These are phyloP conservation scores for Cuniculus paca DNA, from an alignment of 2,797 vertebrate genomes.

Conservation along the genomic window DNA sequence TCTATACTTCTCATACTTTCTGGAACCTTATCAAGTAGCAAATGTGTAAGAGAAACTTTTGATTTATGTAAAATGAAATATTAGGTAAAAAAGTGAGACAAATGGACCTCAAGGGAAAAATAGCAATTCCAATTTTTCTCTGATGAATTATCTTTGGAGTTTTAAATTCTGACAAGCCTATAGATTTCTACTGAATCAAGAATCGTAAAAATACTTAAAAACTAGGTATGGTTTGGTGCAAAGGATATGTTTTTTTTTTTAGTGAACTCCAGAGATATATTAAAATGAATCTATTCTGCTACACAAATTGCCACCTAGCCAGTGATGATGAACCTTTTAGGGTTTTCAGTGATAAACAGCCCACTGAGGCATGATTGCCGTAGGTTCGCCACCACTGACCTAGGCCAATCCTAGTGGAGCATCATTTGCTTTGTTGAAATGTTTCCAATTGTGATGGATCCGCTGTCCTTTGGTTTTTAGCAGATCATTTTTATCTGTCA, in stretches of 20 bases:
- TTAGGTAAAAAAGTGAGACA: background rate
- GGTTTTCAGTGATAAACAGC: background rate
- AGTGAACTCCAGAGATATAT: background rate
- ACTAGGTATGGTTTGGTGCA: background rate
- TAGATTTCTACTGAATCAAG: background rate
- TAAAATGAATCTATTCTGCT: background rate
- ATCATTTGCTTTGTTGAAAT: slow-evolving; percentile 56
- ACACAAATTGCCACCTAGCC: background rate
- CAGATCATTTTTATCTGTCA: slow-evolving; percentile 63
- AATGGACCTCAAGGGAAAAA: background rate
- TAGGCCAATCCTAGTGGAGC: background rate
- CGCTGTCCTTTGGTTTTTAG: background rate
- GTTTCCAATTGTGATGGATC: background rate
- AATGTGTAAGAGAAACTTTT: background rate
- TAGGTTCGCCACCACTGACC: background rate
- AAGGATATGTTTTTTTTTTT: background rate
- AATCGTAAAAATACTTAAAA: slow-evolving; percentile 24
- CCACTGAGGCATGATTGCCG: background rate
- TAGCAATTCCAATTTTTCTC: slow-evolving; percentile 21
- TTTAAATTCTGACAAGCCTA: background rate
- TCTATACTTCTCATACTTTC: background rate
- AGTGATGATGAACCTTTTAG: background rate
- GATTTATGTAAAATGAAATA: slow-evolving; percentile 46
- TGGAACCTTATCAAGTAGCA: background rate
- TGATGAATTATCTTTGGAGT: slow-evolving; percentile 27